A percentile compares a stretch with the other conserved stretches of the same genome.
Evolutionary conservation across 2,888 invertebrate species (phyloP).

Genomic region (Pemphredon lugubris): DNA sequence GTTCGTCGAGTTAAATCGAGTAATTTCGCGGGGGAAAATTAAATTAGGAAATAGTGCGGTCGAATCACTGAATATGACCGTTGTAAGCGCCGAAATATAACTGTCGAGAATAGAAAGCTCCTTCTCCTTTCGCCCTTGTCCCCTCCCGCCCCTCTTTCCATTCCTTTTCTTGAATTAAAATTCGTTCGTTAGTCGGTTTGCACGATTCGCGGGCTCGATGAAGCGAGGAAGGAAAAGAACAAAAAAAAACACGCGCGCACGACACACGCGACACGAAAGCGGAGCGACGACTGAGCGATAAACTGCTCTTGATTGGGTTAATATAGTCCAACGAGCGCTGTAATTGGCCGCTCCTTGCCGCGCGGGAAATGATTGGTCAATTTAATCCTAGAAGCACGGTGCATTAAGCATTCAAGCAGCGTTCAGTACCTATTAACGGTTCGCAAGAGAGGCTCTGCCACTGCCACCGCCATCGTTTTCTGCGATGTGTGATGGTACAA

Average conservation of each 20-base stretch:
- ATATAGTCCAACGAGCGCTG: conserved; percentile 85
- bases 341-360: conserved; percentile 84
- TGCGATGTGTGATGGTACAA: conserved; percentile 47
- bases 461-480: conserved; percentile 52
- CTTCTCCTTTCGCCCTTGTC: too few relatives aligned
- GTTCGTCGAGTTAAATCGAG: not conserved
- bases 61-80: conserved; percentile 6
- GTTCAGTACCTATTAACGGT: conserved; percentile 80
- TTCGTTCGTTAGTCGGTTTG: too few relatives aligned
- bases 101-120: too few relatives aligned
- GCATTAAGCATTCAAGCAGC: conserved; percentile 80
- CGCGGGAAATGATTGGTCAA: conserved; percentile 81
- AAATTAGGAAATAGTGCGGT: conserved; percentile 1
- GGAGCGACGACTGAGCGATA: conserved; percentile 83
- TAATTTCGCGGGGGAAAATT: conserved; percentile 19
- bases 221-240: not conserved
- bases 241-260: conserved; percentile 43
- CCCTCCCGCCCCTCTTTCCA: too few relatives aligned
- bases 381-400: conserved; percentile 79
- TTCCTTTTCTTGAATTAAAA: too few relatives aligned
- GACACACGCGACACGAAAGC: conserved; percentile 80
- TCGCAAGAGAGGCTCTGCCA: conserved; percentile 62
- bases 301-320: conserved; percentile 86
- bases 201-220: conserved; percentile 16
- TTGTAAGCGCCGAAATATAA: too few relatives aligned